Base-by-base conservation (phyloP, 2,888 invertebrate genomes). In the Drosophila kambysellisi region DNA sequence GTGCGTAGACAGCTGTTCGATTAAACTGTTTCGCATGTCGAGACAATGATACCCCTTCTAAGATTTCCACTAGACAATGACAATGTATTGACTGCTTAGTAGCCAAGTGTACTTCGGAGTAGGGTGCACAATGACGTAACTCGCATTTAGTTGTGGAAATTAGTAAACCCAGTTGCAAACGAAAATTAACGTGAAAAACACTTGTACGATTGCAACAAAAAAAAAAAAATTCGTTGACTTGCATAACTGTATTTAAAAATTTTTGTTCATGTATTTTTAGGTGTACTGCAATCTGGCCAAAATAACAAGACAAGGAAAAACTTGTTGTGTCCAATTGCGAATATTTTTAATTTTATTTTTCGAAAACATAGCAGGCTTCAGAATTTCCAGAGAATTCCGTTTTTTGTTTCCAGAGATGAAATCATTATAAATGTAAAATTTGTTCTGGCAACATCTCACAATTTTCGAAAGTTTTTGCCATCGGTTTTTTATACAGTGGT, bases 91-190 rank as follows among this genome's bases (percentile, higher is more conserved):
- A 25, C 25, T 25, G 25, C 25, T 25, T 25, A 25, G 25, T 7
- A 17, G 37, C 33, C 43, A 41, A 4, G 25, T 4, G 46, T 25
- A 15, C 12, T 25, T 20, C 5, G 41, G 5, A 11, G 8, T 32
- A 15, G 32, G 51, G 29, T 35, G 32, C 57, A 17, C 30, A 63
- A 58, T 59, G 37, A 72, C 29, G 29, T 43, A 8, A 39, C 32
- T 62, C 30, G 39, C 56, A 29, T 30, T 52, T 33, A 50, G 53
- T 33, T 79, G 67, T 46, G 43, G 33, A 66, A 79, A 73, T 57
- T 41, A 15, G 20, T 32, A 6, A 54, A 46, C 35, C 25, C 17
- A 30, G 46, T 43, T 72, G 37, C 37, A 15, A 33, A 60, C 64
- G 15, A 9, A 35, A 53, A 20, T 7, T 3, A 29, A 29, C 15